phyloP scores from a whole-genome alignment of 1,140 invertebrate species.

The Sycobia sp. region DNA sequence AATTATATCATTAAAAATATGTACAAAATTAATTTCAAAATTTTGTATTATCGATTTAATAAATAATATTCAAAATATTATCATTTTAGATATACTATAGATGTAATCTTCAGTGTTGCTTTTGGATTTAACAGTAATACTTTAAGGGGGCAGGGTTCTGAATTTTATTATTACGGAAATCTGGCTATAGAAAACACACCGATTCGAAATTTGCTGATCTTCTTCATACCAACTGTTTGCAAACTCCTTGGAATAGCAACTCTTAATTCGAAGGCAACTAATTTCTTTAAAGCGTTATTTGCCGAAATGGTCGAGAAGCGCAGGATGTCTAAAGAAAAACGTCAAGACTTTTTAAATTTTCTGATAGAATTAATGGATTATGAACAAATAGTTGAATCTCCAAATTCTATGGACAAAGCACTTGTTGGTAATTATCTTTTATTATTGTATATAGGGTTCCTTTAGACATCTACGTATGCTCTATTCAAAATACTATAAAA shows the following conservation, averaged over 20 bases:
- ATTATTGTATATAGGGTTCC: too few species aligned
- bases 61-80: not conserved
- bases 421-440: too few species aligned
- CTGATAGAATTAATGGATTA: slow-evolving; percentile 49
- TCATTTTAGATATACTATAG: slow-evolving; percentile 60
- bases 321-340: slow-evolving; percentile 38
- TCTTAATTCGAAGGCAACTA: slow-evolving; percentile 25
- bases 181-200: slow-evolving; percentile 21
- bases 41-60: not conserved
- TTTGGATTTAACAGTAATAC: slow-evolving; percentile 61
- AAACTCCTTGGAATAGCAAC: not conserved
- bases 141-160: slow-evolving; percentile 43
- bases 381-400: not conserved
- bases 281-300: slow-evolving; percentile 45
- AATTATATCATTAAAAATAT: too few species aligned
- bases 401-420: too few species aligned
- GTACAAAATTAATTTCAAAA: too few species aligned
- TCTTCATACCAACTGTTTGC: slow-evolving; percentile 1
- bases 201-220: not conserved
- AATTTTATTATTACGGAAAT: slow-evolving; percentile 30
- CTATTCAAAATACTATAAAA: too few species aligned
- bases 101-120: slow-evolving; percentile 65
- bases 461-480: too few species aligned
- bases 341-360: slow-evolving; percentile 50
- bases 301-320: slow-evolving; percentile 40